These are phyloP conservation scores for Xerus inauris DNA, from an alignment of 2,113 vertebrate species.

Conservation along the genomic window DNA sequence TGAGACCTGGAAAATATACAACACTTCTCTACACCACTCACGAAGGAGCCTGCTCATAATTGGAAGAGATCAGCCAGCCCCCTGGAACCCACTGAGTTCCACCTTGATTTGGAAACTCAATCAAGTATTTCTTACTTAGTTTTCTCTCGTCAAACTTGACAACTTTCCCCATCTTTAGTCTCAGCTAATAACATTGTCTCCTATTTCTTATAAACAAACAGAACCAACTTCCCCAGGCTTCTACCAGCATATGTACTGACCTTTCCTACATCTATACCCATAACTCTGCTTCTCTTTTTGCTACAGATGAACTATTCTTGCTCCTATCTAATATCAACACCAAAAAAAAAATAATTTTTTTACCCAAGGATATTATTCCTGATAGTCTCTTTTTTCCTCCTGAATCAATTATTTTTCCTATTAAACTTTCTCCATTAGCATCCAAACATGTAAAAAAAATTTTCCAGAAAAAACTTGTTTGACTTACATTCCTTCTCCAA, in stretches of 20 bases:
- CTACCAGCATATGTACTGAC: neutral
- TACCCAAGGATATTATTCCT: neutral
- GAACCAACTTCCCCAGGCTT: neutral
- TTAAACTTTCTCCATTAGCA: neutral
- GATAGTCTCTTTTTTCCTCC: neutral
- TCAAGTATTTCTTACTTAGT: neutral
- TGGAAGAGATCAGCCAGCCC: neutral
- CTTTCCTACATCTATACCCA: neutral
- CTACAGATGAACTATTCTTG: neutral
- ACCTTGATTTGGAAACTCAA: neutral
- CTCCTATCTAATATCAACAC: neutral
- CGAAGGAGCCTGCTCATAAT: neutral
- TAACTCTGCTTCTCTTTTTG: neutral
- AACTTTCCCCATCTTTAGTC: neutral
- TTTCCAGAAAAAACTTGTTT: neutral
- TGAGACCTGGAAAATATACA: neutral
- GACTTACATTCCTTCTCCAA: neutral
- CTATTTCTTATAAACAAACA: neutral
- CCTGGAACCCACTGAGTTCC: neutral
- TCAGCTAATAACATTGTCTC: constrained; percentile 1
- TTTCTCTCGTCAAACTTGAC: neutral
- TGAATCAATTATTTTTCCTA: neutral
- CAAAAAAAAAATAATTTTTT: neutral
- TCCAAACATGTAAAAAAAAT: neutral
- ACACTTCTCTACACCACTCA: neutral